Conservation (phyloP, 2,113 vertebrate genomes). For the Falcunculus frontatus region DNA sequence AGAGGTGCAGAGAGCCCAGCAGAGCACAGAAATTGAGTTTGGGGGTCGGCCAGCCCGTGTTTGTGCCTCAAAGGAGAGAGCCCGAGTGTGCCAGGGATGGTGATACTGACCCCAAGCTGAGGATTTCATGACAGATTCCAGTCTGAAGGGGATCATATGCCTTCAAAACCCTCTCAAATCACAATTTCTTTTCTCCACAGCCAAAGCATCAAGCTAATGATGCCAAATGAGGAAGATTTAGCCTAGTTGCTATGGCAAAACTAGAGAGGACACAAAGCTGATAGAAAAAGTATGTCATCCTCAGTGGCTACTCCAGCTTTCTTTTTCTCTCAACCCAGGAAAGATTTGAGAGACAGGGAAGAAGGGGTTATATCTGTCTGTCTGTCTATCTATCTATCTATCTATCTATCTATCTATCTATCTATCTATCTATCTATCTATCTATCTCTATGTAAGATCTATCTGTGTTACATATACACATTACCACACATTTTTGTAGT, state of each 20-base stretch:
- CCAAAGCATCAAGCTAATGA: background rate
- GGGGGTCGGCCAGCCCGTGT: background rate
- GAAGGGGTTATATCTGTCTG: background rate
- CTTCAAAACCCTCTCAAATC: background rate
- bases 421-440: no score
- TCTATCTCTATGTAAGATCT: no score
- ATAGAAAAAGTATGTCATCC: background rate
- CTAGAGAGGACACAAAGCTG: background rate
- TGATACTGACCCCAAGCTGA: background rate
- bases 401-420: no score
- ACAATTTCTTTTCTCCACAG: background rate
- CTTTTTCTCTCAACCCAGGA: background rate
- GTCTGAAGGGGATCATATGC: background rate
- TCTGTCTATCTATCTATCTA: no score
- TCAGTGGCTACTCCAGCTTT: background rate
- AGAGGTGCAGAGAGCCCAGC: background rate
- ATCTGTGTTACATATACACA: background rate
- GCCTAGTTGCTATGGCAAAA: constrained; percentile 45
- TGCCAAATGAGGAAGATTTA: constrained; percentile 1
- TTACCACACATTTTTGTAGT: background rate
- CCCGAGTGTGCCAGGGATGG: background rate
- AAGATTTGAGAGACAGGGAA: background rate
- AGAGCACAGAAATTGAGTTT: no score
- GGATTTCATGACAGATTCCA: background rate
- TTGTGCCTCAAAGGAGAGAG: background rate